phyloP scores from a whole-genome alignment of 2,797 vertebrate genomes.

The Neosilurus mollespiculum region DNA sequence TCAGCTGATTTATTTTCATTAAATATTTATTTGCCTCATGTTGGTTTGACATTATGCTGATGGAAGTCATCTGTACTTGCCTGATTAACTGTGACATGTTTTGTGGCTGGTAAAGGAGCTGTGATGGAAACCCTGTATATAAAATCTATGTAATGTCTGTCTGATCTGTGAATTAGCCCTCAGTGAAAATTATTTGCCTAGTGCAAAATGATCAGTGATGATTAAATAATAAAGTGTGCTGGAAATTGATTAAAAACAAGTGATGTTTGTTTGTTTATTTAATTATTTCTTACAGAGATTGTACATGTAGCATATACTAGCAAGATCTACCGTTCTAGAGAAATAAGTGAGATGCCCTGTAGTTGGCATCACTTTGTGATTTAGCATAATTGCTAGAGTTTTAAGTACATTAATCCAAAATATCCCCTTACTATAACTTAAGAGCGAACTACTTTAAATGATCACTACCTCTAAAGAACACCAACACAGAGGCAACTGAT shows the following conservation, averaged over 20 bases:
- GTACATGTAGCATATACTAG: neutral
- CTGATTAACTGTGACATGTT: conserved; percentile 30
- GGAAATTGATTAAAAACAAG: conserved; percentile 23
- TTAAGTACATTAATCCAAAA: neutral
- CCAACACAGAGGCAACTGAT: neutral
- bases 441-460: conserved; percentile 13
- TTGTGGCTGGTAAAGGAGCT: conserved; percentile 37
- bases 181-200: conserved; percentile 28
- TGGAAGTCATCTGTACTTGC: conserved; percentile 26
- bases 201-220: conserved; percentile 21
- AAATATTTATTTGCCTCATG: conserved; percentile 74
- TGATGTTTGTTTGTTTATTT: no score
- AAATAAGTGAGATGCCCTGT: neutral
- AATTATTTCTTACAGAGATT: neutral
- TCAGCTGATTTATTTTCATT: conserved; percentile 49
- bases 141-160: conserved; percentile 37
- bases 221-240: conserved; percentile 66
- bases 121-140: conserved; percentile 56
- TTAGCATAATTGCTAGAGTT: neutral
- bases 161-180: conserved; percentile 34
- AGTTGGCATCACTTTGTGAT: neutral
- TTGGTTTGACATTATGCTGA: conserved; percentile 42
- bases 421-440: neutral
- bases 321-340: neutral
- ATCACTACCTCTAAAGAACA: conserved; percentile 1